A percentile compares a stretch with the other conserved stretches of the same genome.
Conservation (phyloP, 2,113 vertebrate species). For the Spea multiplicata region DNA sequence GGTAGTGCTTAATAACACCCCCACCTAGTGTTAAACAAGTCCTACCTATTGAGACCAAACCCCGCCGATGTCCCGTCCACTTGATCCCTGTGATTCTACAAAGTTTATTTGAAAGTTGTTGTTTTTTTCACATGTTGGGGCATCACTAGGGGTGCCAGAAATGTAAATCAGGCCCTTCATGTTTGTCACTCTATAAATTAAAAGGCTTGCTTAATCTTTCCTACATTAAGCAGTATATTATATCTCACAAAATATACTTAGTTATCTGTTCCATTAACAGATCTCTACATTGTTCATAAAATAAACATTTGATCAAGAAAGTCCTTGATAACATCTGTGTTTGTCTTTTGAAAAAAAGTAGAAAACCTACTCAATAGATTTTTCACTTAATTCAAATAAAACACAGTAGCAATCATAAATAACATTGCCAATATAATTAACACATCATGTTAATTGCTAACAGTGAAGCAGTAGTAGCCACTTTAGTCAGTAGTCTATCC, state of each 20-base stretch:
- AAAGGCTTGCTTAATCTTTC: background rate
- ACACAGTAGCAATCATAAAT: conserved; percentile 10
- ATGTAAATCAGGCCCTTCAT: too few relatives aligned
- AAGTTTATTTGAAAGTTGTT: too few relatives aligned
- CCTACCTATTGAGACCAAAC: too few relatives aligned
- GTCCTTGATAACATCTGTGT: background rate
- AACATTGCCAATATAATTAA: conserved; percentile 27
- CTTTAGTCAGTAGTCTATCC: conserved; percentile 28
- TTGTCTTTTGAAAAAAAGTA: conserved; percentile 3
- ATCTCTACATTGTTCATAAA: conserved; percentile 1
- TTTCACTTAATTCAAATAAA: background rate
- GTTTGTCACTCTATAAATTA: background rate
- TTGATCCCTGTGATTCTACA: too few relatives aligned
- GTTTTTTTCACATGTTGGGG: too few relatives aligned
- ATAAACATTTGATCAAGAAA: conserved; percentile 22
- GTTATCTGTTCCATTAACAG: background rate
- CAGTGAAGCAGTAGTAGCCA: conserved; percentile 18
- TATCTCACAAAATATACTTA: background rate
- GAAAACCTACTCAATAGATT: background rate
- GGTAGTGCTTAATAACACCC: too few relatives aligned
- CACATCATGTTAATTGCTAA: background rate
- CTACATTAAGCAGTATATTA: background rate
- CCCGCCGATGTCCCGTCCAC: too few relatives aligned
- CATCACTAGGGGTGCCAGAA: too few relatives aligned
- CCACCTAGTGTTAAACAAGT: too few relatives aligned